Base-by-base conservation (phyloP, 1,140 invertebrate genomes). In the Eulimnadia texana region DNA sequence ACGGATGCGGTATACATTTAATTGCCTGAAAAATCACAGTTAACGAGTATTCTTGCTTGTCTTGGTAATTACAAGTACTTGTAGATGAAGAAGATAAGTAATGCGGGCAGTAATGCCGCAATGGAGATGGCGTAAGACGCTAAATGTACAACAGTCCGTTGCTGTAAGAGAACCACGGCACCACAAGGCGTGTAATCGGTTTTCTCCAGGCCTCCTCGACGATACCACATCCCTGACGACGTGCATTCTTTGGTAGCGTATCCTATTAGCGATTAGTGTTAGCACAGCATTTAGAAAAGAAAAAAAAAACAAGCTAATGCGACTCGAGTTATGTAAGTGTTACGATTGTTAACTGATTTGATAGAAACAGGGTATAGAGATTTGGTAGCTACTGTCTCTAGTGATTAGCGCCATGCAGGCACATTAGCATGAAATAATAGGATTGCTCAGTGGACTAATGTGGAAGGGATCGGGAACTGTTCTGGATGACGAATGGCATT, bases 1-100 rank as follows among this genome's bases (percentile, higher is more conserved):
- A 27, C 72, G 73, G 58, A 80, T 78, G 19, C 72, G 63, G 29
- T 73, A 68, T 2, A 75, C 73, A 66, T 75, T 66, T 6, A 75
- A 64, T 62, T 75, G 72, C 65, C 73, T 75, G 33, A 23, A 50
- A 42, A 24, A 50, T 49, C 11, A 60, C 33, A 47, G 19, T 9
- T 6, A 29, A 3, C 25, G 33, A 58, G 16, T 3, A 25, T 3
- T 25, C 20, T 29, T 29, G 42, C 23, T 11, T 25, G 24, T 25
- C 27, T 57, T 11, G 33, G 9, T 22, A 58, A 16, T 24, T 13
- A 28, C 53, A 60, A 66, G 69, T 69, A 76, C 75, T 72, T 74
- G 68, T 76, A 75, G 2, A 67, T 63, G 29, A 67, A 69, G 61
- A 78, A 76, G 54, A 77, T 70, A 51, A 72, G 58, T 2, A 77